A percentile compares a stretch with the other conserved stretches of the same genome.
These are phyloP conservation scores for Pocillopora damicornis DNA, from an alignment of 64 coral and sea anemone species.

Conservation along the genomic window DNA sequence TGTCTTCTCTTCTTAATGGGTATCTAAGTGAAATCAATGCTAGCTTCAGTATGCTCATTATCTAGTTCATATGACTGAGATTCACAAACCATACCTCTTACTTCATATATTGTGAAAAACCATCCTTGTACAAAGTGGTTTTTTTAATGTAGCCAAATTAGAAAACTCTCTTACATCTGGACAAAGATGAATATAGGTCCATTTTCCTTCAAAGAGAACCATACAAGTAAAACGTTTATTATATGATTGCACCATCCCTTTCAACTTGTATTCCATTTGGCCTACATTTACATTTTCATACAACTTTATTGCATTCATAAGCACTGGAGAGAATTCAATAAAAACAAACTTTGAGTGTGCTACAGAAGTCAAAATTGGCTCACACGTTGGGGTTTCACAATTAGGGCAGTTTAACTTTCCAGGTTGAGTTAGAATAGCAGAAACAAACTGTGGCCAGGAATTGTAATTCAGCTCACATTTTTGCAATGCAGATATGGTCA, in stretches of 20 bases:
- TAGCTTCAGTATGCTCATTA: too few relatives aligned
- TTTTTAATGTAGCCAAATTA: too few relatives aligned
- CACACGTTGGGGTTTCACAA: constrained; percentile 28
- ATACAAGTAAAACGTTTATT: constrained; percentile 57
- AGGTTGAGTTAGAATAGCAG: constrained; percentile 33
- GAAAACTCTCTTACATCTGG: too few relatives aligned
- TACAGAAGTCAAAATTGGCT: constrained; percentile 30
- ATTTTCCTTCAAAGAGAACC: constrained; percentile 32
- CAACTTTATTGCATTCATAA: constrained; percentile 21
- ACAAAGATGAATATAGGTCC: constrained; percentile 57
- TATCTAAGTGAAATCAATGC: too few relatives aligned
- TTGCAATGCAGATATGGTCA: constrained; percentile 4
- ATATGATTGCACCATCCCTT: constrained; percentile 35
- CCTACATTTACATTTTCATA: constrained; percentile 12
- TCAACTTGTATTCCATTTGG: constrained; percentile 8
- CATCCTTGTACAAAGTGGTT: too few relatives aligned
- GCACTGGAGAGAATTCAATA: constrained; percentile 36
- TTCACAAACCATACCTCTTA: too few relatives aligned
- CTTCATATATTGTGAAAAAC: too few relatives aligned
- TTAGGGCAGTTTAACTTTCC: constrained; percentile 28
- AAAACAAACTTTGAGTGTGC: constrained; percentile 1
- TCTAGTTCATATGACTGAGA: too few relatives aligned
- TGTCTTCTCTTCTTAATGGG: too few relatives aligned
- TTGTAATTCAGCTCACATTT: constrained; percentile 12
- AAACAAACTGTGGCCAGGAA: constrained; percentile 35